Base-by-base conservation (phyloP, 1,140 invertebrate species). In the Drosophila tani region DNA sequence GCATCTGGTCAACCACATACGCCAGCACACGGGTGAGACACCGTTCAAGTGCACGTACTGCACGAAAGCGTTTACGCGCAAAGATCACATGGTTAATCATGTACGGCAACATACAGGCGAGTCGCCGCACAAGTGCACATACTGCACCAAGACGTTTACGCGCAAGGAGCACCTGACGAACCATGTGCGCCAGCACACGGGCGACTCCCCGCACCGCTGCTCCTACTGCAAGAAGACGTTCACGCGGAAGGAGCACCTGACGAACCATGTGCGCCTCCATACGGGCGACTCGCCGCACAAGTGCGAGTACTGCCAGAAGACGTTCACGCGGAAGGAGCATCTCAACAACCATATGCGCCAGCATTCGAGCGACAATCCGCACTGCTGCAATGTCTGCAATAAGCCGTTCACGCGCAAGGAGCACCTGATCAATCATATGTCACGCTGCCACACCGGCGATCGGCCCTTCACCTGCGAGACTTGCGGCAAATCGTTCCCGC, bases 61-160 rank as follows among this genome's bases (percentile, higher is more conserved):
- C 93, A 95, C 96, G 49, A 97, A 98, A 93, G 96, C 96, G 57
- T 98, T 98, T 93, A 96, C 97, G 43, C 94, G 97, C 85, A 97
- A 97, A 94, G 96, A 95, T 93, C 95, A 95, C 85, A 94, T 95
- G 90, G 93, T 93, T 75, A 95, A 96, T 92, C 96, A 97, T 93
- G 94, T 96, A 65, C 93, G 96, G 83, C 96, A 97, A 93, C 98
- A 99, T 93, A 99, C 98, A 51, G 96, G 97, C 57, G 97, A 98
- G 91, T 95, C 95, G 40, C 95, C 95, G 45, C 96, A 96, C 90
- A 95, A 96, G 91, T 97, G 97, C 93, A 95, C 95, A 63, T 96
- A 96, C 79, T 97, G 97, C 93, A 95, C 95, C 9, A 97, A 97
- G 93, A 95, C 96, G 24, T 97, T 97, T 90, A 96, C 96, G 15